Conservation (phyloP, 2,888 invertebrate genomes). For the Thelaira solivaga region DNA sequence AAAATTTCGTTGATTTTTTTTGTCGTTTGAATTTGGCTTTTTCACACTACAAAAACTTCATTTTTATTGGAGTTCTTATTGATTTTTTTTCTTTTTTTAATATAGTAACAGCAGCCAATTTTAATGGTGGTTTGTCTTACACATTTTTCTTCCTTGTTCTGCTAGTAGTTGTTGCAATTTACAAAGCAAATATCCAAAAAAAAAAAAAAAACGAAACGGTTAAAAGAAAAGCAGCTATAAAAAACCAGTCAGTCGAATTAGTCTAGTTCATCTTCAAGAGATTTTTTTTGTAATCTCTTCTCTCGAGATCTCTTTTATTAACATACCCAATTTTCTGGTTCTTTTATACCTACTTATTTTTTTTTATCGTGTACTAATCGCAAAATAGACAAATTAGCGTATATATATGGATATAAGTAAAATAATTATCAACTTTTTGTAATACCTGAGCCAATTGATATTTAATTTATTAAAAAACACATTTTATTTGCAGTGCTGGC, state of each 20-base stretch:
- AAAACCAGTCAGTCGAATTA: background rate
- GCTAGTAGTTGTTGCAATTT: background rate
- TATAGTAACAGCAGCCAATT: constrained; percentile 5
- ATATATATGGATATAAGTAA: background rate
- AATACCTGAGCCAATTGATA: background rate
- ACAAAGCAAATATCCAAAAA: constrained; percentile 21
- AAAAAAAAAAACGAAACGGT: constrained; percentile 23
- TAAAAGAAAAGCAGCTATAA: background rate
- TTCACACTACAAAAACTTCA: no score
- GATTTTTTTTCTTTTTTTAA: constrained; percentile 16
- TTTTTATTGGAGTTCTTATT: background rate
- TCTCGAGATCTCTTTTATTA: background rate
- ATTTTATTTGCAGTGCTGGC: constrained; percentile 26
- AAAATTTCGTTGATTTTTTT: background rate
- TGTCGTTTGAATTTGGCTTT: background rate
- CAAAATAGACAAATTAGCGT: background rate
- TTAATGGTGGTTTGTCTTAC: constrained; percentile 9
- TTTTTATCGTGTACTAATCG: background rate
- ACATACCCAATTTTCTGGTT: background rate
- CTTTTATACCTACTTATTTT: background rate
- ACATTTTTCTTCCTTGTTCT: constrained; percentile 2
- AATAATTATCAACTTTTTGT: background rate
- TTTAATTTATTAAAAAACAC: background rate
- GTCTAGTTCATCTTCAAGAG: constrained; percentile 2
- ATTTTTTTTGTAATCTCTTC: background rate